Evolutionary conservation across 2,888 invertebrate genomes (phyloP).

Genomic region (Acrobasis consociella): DNA sequence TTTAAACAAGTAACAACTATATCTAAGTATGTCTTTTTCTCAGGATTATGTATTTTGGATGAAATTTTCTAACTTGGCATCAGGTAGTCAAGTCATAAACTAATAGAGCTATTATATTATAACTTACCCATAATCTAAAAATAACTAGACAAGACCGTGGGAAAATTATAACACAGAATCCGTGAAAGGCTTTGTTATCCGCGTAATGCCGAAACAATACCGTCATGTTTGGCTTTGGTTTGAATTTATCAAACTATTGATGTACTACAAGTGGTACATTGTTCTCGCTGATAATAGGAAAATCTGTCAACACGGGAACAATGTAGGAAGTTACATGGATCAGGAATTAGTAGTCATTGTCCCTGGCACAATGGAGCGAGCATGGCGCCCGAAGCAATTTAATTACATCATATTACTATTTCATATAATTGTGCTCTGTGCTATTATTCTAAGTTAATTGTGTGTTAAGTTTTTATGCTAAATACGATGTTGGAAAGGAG

Average conservation of each 20-base stretch:
- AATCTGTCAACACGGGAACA: slow-evolving; percentile 80
- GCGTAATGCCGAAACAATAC: slow-evolving; percentile 5
- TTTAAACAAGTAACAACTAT: no score
- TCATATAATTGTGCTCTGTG: slow-evolving; percentile 7
- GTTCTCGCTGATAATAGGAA: slow-evolving; percentile 75
- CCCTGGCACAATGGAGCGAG: slow-evolving; percentile 61
- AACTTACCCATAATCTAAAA: no score
- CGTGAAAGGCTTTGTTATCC: neutral
- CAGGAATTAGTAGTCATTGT: slow-evolving; percentile 80
- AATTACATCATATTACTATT: slow-evolving; percentile 67
- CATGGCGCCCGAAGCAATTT: slow-evolving; percentile 48
- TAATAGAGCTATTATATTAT: no score
- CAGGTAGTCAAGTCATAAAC: no score
- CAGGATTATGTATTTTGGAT: no score
- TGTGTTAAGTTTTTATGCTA: neutral
- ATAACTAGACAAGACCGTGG: neutral
- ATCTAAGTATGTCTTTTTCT: no score
- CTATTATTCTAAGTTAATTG: neutral
- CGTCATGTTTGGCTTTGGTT: slow-evolving; percentile 22
- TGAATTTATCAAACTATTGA: slow-evolving; percentile 41
- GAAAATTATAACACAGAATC: neutral
- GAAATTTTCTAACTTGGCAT: no score
- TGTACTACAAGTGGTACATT: slow-evolving; percentile 56
- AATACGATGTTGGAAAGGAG: neutral
- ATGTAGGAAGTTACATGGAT: slow-evolving; percentile 78